Base-by-base conservation (phyloP, 64 coral and sea anemone genomes). In the Pocillopora verrucosa region DNA sequence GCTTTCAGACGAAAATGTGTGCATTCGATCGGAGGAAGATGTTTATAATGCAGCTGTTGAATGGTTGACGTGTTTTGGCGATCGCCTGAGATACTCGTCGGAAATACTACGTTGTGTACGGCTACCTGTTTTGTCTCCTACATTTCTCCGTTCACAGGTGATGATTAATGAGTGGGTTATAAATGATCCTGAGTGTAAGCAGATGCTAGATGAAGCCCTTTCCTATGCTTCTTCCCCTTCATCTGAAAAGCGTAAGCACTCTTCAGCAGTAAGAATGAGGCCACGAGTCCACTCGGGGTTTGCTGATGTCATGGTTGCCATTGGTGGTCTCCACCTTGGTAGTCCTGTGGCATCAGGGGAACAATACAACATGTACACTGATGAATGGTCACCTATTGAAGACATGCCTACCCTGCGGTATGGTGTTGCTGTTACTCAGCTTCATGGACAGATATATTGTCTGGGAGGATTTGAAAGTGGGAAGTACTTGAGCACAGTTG, bases 381-480 rank as follows among this genome's bases (percentile, higher is more conserved):
- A 99, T 80, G 88, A 95, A 58, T 99, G 97, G 97, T 22, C 74
- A 10, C 36, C 59, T 4, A 68, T 93, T 34, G 84, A 94, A 20
- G 80, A 74, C 63, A 93, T 99, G 91, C 83, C 80, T 10, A 95
- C 91, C 13, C 78, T 79, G 19, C 82, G 97, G 45, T 99, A 99
- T 77, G 97, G 97, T 14, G 70, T 95, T 80, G 91, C 97, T 10
- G 89, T 93, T 37, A 90, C 91, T 61, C 91, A 93, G 19, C 76
- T 99, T 19, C 86, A 94, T 88, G 97, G 97, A 3, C 70, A 73
- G 5, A 87, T 99, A 24, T 99, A 99, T 36, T 99, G 97, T 80
- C 91, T 99, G 37, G 97, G 97, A 88, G 97, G 97, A 26, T 99
- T 90, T 74, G 87, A 92, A 34, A 93, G 73, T 85, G 97, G 97